A percentile compares a stretch with the other conserved stretches of the same genome.
phyloP scores from a whole-genome alignment of 1,140 invertebrate genomes.

The Brachionus calyciflorus region DNA sequence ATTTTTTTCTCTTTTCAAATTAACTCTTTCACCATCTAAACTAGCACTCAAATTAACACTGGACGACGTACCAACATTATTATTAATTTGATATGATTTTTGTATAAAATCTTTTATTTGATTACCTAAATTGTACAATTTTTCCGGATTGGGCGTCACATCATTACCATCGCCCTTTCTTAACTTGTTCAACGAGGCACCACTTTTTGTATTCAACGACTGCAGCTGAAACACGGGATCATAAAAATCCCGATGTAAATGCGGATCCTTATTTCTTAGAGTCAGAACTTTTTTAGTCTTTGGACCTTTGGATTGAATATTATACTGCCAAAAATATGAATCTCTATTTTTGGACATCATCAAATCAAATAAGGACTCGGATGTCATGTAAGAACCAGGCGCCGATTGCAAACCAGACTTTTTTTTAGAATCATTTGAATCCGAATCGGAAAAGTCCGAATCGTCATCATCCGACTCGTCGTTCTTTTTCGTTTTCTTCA shows the following conservation, averaged over 20 bases:
- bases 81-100: slow-evolving; percentile 45
- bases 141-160: slow-evolving; percentile 86
- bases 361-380: slow-evolving; percentile 17
- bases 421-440: slow-evolving; percentile 22
- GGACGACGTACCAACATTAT: background rate
- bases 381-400: background rate
- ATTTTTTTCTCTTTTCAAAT: slow-evolving; percentile 42
- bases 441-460: slow-evolving; percentile 11
- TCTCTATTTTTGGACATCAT: slow-evolving; percentile 38
- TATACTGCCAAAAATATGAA: slow-evolving; percentile 93
- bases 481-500: no score
- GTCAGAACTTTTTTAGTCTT: slow-evolving; percentile 65
- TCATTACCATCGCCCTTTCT: slow-evolving; percentile 95
- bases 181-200: slow-evolving; percentile 68
- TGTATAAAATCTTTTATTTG: slow-evolving; percentile 46
- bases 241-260: slow-evolving; percentile 79
- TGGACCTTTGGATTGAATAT: slow-evolving; percentile 94
- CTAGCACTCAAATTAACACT: background rate
- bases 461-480: no score
- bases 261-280: slow-evolving; percentile 72
- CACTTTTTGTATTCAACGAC: background rate
- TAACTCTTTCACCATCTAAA: slow-evolving; percentile 9
- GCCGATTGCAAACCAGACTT: slow-evolving; percentile 6
- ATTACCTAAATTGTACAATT: slow-evolving; percentile 37
- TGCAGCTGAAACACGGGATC: slow-evolving; percentile 78